These are phyloP conservation scores for Phalloptychus januarius DNA, from an alignment of 2,797 vertebrate genomes.

Conservation along the genomic window DNA sequence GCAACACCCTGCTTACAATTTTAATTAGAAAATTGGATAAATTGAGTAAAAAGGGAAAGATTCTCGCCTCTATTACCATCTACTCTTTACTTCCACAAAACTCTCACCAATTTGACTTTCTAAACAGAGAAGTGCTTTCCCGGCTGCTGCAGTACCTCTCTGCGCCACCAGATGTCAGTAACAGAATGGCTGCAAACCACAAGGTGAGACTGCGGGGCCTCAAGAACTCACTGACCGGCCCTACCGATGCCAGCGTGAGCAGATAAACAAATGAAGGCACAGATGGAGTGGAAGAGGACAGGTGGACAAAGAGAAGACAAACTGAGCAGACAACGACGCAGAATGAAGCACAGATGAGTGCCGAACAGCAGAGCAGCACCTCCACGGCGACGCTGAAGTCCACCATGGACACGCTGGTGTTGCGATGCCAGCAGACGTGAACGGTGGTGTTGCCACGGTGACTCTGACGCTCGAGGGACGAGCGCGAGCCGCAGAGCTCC, in stretches of 20 bases:
- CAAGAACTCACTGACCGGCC: constrained; percentile 74
- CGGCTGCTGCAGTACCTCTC: constrained; percentile 71
- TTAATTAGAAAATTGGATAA: not conserved
- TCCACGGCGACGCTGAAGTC: constrained; percentile 96
- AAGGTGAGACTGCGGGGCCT: constrained; percentile 60
- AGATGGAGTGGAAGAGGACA: constrained; percentile 2
- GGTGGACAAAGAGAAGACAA: constrained; percentile 13
- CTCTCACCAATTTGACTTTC: not conserved
- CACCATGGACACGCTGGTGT: constrained; percentile 95
- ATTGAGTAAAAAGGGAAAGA: not conserved
- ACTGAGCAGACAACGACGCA: constrained; percentile 9
- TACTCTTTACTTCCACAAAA: not conserved
- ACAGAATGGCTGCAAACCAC: constrained; percentile 73
- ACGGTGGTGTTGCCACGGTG: constrained; percentile 91
- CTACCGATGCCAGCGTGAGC: constrained; percentile 63
- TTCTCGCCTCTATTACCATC: not conserved
- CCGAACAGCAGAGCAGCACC: constrained; percentile 76
- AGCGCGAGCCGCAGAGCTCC: constrained; percentile 89
- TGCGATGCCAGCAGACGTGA: constrained; percentile 97
- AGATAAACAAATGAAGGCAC: constrained; percentile 18
- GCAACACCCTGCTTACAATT: not conserved
- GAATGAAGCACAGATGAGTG: not conserved
- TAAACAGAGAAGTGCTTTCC: not conserved
- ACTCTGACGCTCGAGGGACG: constrained; percentile 91
- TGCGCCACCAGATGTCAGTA: constrained; percentile 77